Conservation (phyloP, 2,797 vertebrate species). For the Arrhamphus sclerolepis region DNA sequence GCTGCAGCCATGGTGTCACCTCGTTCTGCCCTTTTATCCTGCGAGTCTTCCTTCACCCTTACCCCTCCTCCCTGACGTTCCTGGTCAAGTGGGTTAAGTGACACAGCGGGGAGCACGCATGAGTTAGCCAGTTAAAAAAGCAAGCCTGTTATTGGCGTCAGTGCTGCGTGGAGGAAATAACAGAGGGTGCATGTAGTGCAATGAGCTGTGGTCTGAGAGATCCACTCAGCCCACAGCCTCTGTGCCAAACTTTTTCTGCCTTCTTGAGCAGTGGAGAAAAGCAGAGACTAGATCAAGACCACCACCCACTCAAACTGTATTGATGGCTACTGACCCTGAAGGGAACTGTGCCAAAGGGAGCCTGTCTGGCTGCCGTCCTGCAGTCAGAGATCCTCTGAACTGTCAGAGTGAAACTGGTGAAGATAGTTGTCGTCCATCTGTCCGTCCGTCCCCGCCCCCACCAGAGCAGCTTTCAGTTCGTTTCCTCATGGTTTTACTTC, state of each 20-base stretch:
- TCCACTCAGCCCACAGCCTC: slow-evolving; percentile 33
- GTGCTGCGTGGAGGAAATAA: slow-evolving; percentile 49
- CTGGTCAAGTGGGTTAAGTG: slow-evolving; percentile 66
- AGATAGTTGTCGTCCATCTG: slow-evolving; percentile 32
- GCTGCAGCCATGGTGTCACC: slow-evolving; percentile 9
- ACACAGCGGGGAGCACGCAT: slow-evolving; percentile 46
- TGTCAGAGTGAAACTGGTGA: slow-evolving; percentile 37
- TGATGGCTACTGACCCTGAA: slow-evolving; percentile 62
- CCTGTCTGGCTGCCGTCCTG: slow-evolving; percentile 27
- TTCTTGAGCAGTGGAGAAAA: slow-evolving; percentile 56
- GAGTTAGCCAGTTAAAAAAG: slow-evolving; percentile 49
- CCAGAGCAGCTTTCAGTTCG: slow-evolving; percentile 18
- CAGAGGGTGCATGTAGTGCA: slow-evolving; percentile 52
- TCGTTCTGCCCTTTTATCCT: slow-evolving; percentile 41
- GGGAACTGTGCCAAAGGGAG: slow-evolving; percentile 38
- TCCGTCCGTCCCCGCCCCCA: too few species aligned
- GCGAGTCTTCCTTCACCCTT: slow-evolving; percentile 21
- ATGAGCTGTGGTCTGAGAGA: slow-evolving; percentile 53
- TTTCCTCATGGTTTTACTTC: neutral
- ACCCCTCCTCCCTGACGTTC: slow-evolving; percentile 29
- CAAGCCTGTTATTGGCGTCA: slow-evolving; percentile 27
- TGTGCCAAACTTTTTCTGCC: slow-evolving; percentile 57
- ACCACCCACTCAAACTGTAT: slow-evolving; percentile 49
- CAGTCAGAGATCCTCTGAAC: slow-evolving; percentile 39
- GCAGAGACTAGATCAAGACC: slow-evolving; percentile 52